Evolutionary conservation across 1,140 invertebrate genomes (phyloP), one percentile per base, ranked within the genome.

Genomic region (Polyergus mexicanus): DNA sequence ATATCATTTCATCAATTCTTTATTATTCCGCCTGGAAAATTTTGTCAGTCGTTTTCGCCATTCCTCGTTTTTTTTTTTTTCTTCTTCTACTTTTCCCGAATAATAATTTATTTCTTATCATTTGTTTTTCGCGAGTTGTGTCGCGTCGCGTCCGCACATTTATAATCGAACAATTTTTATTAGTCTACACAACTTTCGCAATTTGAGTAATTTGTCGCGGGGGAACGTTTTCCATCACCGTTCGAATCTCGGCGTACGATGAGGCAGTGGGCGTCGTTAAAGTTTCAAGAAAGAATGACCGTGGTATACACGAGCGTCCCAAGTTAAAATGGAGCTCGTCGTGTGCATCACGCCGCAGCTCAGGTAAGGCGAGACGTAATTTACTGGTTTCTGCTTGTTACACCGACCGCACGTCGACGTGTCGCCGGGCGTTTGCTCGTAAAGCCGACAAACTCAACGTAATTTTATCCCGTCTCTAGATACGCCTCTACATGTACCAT

Each of bases 401-500:
- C 75, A 84, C 84, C 66, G 74, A 65, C 51, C 83, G 65, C 86
- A 76, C 88, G 87, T 84, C 87, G 78, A 69, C 72, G 76, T 88
- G 89, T 87, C 85, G 85, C 65, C 89, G 66, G 47, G 81, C 74
- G 81, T 78, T 83, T 47, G 54, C 90, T 89, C 91, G 91, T 92
- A 89, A 92, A 93, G 88, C 88, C 89, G 86, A 89, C 90, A 92
- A 92, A 92, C 92, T 89, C 91, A 86, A 88, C 81, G 91, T 89
- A 91, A 92, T 93, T 92, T 91, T 89, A 92, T 93, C 89, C 85
- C 90, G 87, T 83, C 75, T 83, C 65, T 84, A 84, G 72, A 65
- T 72, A 80, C 81, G 78, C 41, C 58, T 66, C 77, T 80, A 74
- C 78, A 74, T 58, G 76, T 85, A 68, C 47, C 54, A 87, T 65